Conservation (phyloP, 64 coral and sea anemone genomes). For the Montipora foliosa region DNA sequence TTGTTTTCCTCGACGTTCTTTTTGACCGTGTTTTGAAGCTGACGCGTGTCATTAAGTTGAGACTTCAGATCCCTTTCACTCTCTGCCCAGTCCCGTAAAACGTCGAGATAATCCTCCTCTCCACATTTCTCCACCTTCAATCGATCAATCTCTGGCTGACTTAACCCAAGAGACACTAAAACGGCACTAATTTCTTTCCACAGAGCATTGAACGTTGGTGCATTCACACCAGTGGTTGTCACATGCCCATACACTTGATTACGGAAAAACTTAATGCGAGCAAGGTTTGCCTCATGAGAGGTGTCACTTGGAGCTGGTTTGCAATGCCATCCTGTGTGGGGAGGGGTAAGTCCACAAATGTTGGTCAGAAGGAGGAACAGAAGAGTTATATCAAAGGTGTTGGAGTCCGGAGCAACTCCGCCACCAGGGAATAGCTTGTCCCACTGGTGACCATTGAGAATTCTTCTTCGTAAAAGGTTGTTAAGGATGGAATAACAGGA, state of each 20-base stretch:
- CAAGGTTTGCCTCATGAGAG: slow-evolving; percentile 22
- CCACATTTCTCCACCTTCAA: no score
- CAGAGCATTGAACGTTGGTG: background rate
- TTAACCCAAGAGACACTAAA: background rate
- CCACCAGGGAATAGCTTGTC: slow-evolving; percentile 6
- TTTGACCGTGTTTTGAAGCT: no score
- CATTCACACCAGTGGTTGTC: background rate
- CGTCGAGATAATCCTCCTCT: no score
- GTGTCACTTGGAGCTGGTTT: slow-evolving; percentile 17
- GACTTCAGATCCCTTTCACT: no score
- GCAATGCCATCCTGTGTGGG: background rate
- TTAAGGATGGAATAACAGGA: background rate
- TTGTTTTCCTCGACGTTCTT: no score
- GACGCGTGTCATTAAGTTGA: no score
- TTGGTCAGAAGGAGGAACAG: background rate
- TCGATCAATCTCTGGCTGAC: no score
- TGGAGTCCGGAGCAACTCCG: background rate
- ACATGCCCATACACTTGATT: slow-evolving; percentile 17
- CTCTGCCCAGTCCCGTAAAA: no score
- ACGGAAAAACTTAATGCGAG: slow-evolving; percentile 38
- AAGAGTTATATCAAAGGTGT: background rate
- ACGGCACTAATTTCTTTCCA: slow-evolving; percentile 18
- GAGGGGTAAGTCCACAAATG: background rate
- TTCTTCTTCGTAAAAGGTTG: background rate
- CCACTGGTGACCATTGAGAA: slow-evolving; percentile 4